A percentile compares a stretch with the other conserved stretches of the same genome.
These are phyloP conservation scores for Tethya wilhelma DNA, from an alignment of 37 sponge, comb jelly and placozoan species.

Conservation along the genomic window DNA sequence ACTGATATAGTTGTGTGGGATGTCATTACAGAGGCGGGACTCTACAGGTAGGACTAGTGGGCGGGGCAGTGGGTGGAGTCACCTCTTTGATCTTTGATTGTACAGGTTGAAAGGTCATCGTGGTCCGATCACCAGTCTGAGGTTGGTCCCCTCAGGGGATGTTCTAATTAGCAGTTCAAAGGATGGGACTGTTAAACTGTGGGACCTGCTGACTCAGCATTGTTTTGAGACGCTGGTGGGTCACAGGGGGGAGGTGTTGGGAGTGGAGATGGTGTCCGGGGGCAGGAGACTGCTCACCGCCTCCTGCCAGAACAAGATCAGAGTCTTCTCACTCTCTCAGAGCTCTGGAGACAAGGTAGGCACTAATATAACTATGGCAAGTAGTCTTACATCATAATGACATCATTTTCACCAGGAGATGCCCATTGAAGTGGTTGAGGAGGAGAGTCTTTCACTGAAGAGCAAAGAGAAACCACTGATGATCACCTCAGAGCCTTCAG, in stretches of 20 bases:
- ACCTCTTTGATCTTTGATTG: background rate
- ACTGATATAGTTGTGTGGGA: constrained; percentile 95
- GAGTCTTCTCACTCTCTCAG: constrained; percentile 51
- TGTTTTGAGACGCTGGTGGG: constrained; percentile 90
- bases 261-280: constrained; percentile 9
- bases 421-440: background rate
- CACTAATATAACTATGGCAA: background rate
- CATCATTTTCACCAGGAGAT: no score
- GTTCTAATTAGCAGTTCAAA: constrained; percentile 87
- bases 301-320: constrained; percentile 50
- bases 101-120: constrained; percentile 88
- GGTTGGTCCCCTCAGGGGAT: constrained; percentile 37
- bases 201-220: constrained; percentile 94
- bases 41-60: constrained; percentile 48
- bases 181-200: constrained; percentile 89
- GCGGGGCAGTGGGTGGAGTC: background rate
- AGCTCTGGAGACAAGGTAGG: background rate
- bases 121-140: constrained; percentile 78
- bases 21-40: constrained; percentile 79
- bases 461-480: constrained; percentile 32
- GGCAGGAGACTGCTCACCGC: constrained; percentile 68
- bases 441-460: background rate
- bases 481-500: constrained; percentile 27
- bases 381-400: no score
- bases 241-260: constrained; percentile 77